A percentile compares a stretch with the other conserved stretches of the same genome.
phyloP scores from a whole-genome alignment of 2,113 vertebrate genomes.

The Rhinolophus sinicus region DNA sequence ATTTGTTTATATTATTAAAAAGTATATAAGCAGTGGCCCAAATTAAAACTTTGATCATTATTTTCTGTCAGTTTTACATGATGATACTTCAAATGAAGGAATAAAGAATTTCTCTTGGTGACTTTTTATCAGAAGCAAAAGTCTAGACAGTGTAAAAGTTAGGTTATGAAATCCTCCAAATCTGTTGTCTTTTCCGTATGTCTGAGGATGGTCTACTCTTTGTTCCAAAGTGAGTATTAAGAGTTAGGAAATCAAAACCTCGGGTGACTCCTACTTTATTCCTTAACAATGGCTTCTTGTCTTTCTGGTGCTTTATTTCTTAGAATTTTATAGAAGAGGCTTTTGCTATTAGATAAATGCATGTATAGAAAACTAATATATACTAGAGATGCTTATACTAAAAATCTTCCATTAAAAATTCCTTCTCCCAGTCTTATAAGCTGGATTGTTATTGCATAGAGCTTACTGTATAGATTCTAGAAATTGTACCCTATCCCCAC shows the following conservation, averaged over 20 bases:
- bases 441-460: neutral
- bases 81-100: conserved; percentile 38
- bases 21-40: neutral
- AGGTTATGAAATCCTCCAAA: neutral
- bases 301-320: conserved; percentile 14
- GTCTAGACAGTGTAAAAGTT: neutral
- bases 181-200: neutral
- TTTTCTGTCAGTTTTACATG: neutral
- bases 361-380: neutral
- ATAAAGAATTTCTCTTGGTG: neutral
- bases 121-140: neutral
- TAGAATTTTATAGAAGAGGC: neutral
- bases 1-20: conserved; percentile 1
- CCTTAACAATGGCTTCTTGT: neutral
- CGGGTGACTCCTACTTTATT: neutral
- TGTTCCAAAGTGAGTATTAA: neutral
- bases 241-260: neutral
- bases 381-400: neutral
- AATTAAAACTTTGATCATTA: conserved; percentile 30
- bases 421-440: neutral
- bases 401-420: conserved; percentile 34
- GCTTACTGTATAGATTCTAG: neutral
- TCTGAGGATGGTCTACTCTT: neutral
- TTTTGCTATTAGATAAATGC: neutral
- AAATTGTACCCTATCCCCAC: neutral